phyloP scores from a whole-genome alignment of 2,797 vertebrate genomes.

The Notolabrus celidotus region DNA sequence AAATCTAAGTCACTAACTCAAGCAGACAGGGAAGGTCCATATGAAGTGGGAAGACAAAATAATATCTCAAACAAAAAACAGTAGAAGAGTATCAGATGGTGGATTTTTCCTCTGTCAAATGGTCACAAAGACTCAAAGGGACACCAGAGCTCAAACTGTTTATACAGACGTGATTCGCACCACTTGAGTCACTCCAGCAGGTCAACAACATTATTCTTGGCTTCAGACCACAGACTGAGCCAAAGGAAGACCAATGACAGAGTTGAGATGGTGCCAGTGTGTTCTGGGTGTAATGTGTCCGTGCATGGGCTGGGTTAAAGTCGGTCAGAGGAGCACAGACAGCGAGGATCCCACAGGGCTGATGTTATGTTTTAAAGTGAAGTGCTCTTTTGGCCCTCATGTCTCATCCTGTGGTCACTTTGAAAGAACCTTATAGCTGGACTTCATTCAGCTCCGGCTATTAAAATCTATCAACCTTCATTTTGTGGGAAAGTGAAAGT shows the following conservation, averaged over 20 bases:
- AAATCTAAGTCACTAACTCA: conserved; percentile 34
- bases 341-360: conserved; percentile 27
- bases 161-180: conserved; percentile 62
- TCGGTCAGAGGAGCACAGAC: conserved; percentile 29
- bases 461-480: conserved; percentile 5
- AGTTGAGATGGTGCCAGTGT: conserved; percentile 68
- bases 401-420: neutral
- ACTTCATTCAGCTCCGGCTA: conserved; percentile 4
- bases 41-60: neutral
- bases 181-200: conserved; percentile 53
- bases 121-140: conserved; percentile 45
- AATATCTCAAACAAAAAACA: neutral
- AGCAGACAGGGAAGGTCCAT: conserved; percentile 13
- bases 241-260: conserved; percentile 53
- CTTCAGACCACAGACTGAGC: conserved; percentile 46
- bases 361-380: conserved; percentile 38
- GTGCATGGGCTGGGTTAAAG: conserved; percentile 44
- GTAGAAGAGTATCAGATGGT: neutral
- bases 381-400: neutral
- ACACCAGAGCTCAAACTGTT: conserved; percentile 52
- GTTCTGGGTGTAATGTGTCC: conserved; percentile 69
- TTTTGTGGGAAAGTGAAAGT: neutral
- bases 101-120: neutral
- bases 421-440: conserved; percentile 16
- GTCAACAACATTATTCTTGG: conserved; percentile 77